Evolutionary conservation across 2,888 invertebrate genomes (phyloP).

Genomic region (Drosophila pullipes): DNA sequence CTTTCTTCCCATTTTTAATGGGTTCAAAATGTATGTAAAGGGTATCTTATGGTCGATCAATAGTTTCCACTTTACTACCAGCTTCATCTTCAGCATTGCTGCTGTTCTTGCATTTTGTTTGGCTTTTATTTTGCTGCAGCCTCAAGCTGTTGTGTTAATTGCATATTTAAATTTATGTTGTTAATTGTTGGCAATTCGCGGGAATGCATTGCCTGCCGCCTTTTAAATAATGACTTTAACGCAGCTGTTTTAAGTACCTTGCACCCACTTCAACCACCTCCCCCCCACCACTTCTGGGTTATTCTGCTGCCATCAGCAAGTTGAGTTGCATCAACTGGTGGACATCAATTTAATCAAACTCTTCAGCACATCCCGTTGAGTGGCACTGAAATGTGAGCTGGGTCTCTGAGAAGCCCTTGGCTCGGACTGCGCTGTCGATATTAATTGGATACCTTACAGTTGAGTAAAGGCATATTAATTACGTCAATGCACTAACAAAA

Average conservation of each 20-base stretch:
- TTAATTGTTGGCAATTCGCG: constrained; percentile 67
- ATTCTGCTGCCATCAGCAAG: constrained; percentile 14
- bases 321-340: constrained; percentile 47
- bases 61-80: neutral
- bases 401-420: neutral
- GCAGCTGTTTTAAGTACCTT: neutral
- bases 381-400: constrained; percentile 14
- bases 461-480: neutral
- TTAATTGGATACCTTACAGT: neutral
- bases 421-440: neutral
- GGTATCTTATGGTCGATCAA: neutral
- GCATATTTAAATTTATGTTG: constrained; percentile 83
- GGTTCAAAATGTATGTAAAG: neutral
- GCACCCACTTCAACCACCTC: neutral
- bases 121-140: constrained; percentile 39
- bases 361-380: constrained; percentile 26
- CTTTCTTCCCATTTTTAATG: neutral
- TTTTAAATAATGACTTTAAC: constrained; percentile 55
- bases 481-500: neutral
- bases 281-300: neutral
- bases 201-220: constrained; percentile 40
- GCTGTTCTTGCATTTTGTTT: constrained; percentile 17
- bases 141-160: constrained; percentile 80
- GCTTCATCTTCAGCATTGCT: constrained; percentile 2
- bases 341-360: constrained; percentile 52